Evolutionary conservation across 2,888 invertebrate species (phyloP).

Genomic region (Branchellion lobata): DNA sequence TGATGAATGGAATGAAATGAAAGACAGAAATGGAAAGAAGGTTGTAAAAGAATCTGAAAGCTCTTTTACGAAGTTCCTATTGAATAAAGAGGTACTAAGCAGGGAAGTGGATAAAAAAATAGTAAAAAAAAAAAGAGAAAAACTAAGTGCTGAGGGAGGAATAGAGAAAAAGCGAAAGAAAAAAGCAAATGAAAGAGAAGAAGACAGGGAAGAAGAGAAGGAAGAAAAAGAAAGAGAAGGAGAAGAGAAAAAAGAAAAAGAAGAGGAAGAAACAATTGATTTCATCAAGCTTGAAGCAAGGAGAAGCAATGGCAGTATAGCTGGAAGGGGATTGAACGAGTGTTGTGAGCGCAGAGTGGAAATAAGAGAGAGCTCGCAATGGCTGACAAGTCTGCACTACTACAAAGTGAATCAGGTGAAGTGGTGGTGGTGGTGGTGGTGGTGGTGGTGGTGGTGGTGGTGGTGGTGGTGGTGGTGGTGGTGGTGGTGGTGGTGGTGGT

Average conservation of each 20-base stretch:
- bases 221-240: neutral
- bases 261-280: neutral
- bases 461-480: neutral
- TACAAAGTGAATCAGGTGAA: conserved; percentile 39
- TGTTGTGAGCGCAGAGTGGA: neutral
- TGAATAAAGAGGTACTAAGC: no score
- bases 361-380: neutral
- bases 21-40: no score
- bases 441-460: neutral
- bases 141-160: no score
- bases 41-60: no score
- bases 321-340: neutral
- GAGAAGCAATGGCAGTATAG: neutral
- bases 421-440: neutral
- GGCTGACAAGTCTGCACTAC: conserved; percentile 22
- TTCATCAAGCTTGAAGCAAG: neutral
- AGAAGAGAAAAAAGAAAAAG: neutral
- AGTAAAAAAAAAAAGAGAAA: no score
- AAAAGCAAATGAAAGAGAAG: neutral
- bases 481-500: no score
- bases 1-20: no score
- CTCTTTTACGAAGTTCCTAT: no score
- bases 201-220: neutral
- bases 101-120: no score
- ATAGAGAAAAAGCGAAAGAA: no score